A percentile compares a stretch with the other conserved stretches of the same genome.
Evolutionary conservation across 2,113 vertebrate species (phyloP).

Genomic region (Melanocharis versteri): DNA sequence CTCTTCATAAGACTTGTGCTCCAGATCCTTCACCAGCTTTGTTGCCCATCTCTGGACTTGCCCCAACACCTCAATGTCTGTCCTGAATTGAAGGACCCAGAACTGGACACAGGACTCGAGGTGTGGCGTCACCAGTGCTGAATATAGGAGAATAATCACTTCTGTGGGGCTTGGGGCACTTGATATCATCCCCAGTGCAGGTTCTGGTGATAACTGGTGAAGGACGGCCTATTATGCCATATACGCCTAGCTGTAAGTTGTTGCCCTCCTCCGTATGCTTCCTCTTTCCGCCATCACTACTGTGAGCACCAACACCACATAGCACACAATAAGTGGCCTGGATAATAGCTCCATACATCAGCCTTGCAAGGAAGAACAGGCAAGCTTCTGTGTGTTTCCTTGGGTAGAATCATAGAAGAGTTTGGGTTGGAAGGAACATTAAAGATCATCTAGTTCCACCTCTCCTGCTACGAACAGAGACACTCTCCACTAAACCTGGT

Average conservation of each 20-base stretch:
- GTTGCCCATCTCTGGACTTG: background rate
- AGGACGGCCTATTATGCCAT: accelerated
- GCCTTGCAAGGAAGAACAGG: background rate
- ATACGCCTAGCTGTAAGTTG: accelerated
- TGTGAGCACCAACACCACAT: accelerated
- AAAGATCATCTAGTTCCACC: background rate
- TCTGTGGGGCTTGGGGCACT: background rate
- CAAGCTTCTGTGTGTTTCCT: background rate
- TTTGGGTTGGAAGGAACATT: background rate
- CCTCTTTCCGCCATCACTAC: accelerated
- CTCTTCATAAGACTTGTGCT: background rate
- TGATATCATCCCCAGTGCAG: accelerated
- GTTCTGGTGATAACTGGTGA: background rate
- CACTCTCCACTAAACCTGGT: background rate
- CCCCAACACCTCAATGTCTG: background rate
- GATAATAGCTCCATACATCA: accelerated
- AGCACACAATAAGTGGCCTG: background rate
- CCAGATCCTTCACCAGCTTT: background rate
- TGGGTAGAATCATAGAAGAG: background rate
- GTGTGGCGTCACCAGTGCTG: background rate
- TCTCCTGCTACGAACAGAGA: background rate
- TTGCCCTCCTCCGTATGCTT: accelerated
- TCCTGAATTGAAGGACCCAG: background rate
- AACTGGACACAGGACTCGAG: accelerated
- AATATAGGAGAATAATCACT: background rate